These are phyloP conservation scores for Ceraclea dissimilis DNA, from an alignment of 2,888 invertebrate species.

Conservation along the genomic window DNA sequence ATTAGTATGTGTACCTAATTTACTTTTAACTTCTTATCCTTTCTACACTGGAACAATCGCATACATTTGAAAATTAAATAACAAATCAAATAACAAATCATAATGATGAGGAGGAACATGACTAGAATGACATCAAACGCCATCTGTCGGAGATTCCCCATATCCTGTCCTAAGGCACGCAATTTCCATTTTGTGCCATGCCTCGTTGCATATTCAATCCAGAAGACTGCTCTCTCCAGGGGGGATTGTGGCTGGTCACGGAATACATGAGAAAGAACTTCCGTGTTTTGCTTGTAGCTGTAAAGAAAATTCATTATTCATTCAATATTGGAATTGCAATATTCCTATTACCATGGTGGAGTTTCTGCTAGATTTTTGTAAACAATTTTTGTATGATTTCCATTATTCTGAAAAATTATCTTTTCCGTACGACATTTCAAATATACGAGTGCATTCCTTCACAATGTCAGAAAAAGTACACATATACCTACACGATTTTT, in stretches of 20 bases:
- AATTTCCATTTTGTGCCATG: conserved; percentile 11
- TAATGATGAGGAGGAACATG: too few relatives aligned
- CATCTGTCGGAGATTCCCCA: neutral
- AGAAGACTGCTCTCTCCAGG: conserved; percentile 21
- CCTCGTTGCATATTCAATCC: conserved; percentile 20
- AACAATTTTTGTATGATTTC: too few relatives aligned
- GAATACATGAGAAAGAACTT: conserved; percentile 10
- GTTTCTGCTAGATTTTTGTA: neutral
- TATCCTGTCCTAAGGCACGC: conserved; percentile 19
- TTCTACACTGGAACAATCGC: too few relatives aligned
- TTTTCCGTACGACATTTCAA: too few relatives aligned
- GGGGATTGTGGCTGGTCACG: conserved; percentile 21
- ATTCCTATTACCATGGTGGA: neutral
- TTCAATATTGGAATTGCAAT: neutral
- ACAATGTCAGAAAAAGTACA: too few relatives aligned
- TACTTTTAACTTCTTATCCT: too few relatives aligned
- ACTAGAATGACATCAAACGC: neutral
- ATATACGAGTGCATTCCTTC: too few relatives aligned
- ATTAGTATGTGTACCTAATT: too few relatives aligned
- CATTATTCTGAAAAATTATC: too few relatives aligned
- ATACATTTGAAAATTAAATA: too few relatives aligned
- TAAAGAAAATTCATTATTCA: neutral
- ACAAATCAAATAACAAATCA: too few relatives aligned
- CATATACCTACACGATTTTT: too few relatives aligned
- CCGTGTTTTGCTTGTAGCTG: conserved; percentile 19